Percentiles rank a stretch among this genome's conserved stretches.
Conservation (phyloP, 2,797 vertebrate genomes). For the Sarcophilus harrisii region DNA sequence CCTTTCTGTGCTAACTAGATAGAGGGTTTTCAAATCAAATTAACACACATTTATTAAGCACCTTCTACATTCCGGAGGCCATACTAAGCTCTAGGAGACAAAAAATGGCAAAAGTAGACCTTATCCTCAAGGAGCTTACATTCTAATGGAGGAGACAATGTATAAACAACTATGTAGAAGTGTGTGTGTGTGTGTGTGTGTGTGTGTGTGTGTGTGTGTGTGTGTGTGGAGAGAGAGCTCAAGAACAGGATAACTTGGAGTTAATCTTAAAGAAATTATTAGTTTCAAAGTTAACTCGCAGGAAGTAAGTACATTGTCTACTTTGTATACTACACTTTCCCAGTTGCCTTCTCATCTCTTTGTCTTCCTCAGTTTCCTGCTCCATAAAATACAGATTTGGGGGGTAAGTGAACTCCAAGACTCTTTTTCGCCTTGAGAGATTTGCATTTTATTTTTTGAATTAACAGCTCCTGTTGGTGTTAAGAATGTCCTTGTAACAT, state of each 20-base stretch:
- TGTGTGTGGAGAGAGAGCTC: too few relatives aligned
- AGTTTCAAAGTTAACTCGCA: not conserved
- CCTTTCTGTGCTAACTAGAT: not conserved
- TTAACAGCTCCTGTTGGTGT: not conserved
- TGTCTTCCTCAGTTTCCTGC: not conserved
- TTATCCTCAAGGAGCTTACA: not conserved
- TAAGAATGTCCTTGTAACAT: not conserved
- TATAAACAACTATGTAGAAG: not conserved
- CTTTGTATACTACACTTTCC: not conserved
- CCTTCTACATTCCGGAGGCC: not conserved
- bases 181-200: too few relatives aligned
- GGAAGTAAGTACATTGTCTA: not conserved
- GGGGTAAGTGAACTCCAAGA: not conserved
- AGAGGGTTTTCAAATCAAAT: not conserved
- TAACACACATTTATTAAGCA: not conserved
- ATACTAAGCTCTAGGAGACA: not conserved
- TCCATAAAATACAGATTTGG: not conserved
- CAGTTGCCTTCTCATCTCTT: not conserved
- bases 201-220: too few relatives aligned
- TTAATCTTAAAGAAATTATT: not conserved
- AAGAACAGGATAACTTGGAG: not conserved
- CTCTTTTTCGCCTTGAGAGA: not conserved
- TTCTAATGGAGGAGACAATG: not conserved
- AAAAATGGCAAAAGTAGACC: not conserved
- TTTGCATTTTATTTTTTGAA: not conserved